Conservation (phyloP, 1,140 invertebrate genomes). For the Ceratina calcarata region DNA sequence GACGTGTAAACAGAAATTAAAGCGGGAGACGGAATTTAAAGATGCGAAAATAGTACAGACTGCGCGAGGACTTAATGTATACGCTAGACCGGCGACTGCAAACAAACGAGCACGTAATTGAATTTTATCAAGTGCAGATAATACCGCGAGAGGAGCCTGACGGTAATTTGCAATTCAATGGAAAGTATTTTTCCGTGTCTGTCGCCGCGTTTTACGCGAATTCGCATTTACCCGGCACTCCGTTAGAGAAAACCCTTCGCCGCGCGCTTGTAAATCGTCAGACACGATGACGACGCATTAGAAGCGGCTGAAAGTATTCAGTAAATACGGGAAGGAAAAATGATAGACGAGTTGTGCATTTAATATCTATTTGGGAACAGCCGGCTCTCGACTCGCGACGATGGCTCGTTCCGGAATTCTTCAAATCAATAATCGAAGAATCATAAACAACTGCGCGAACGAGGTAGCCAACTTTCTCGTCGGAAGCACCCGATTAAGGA, state of each 20-base stretch:
- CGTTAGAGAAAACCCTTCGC: neutral
- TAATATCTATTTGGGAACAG: too few species aligned
- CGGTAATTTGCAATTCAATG: constrained; percentile 26
- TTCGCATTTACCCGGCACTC: neutral
- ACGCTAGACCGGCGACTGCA: neutral
- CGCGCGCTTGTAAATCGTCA: too few species aligned
- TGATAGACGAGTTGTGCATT: too few species aligned
- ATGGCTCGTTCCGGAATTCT: too few species aligned
- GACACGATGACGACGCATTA: too few species aligned
- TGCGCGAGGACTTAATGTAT: neutral
- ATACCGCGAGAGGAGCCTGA: neutral
- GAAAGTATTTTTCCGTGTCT: neutral
- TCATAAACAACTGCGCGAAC: too few species aligned
- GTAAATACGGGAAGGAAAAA: too few species aligned
- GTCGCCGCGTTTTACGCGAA: neutral
- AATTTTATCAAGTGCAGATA: constrained; percentile 33
- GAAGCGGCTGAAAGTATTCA: too few species aligned
- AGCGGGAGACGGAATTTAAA: too few species aligned
- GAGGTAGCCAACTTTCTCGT: neutral
- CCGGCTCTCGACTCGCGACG: too few species aligned
- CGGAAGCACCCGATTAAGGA: neutral
- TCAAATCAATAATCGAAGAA: too few species aligned
- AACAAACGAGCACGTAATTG: constrained; percentile 28
- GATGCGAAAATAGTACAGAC: neutral
- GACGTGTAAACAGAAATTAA: too few species aligned